phyloP scores from a whole-genome alignment of 2,113 vertebrate species.

The Sula dactylatra region DNA sequence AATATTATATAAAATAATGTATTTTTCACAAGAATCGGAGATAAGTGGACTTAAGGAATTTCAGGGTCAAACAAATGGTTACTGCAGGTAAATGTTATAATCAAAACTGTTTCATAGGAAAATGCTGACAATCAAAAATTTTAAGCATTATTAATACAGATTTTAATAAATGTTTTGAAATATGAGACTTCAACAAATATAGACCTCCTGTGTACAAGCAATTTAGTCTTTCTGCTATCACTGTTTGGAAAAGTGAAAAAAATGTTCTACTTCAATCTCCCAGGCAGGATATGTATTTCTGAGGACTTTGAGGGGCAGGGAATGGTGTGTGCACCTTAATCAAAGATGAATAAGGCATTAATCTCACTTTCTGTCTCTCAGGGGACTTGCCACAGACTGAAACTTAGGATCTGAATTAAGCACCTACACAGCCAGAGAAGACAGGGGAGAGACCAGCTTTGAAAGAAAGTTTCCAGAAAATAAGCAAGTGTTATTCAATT shows the following conservation, averaged over 20 bases:
- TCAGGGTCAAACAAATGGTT: neutral
- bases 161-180: neutral
- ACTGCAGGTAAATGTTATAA: neutral
- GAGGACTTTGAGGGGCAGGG: neutral
- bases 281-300: neutral
- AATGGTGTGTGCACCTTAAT: neutral
- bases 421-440: neutral
- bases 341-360: neutral
- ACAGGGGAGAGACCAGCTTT: neutral
- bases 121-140: neutral
- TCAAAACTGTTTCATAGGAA: neutral
- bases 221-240: neutral
- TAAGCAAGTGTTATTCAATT: neutral
- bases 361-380: neutral
- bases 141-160: neutral
- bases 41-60: neutral
- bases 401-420: neutral
- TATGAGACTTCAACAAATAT: neutral
- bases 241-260: neutral
- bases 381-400: neutral
- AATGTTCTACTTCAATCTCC: neutral
- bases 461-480: neutral
- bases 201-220: neutral
- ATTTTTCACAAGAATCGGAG: neutral
- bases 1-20: neutral